These are phyloP conservation scores for Rhabdophis nuchalis DNA, from an alignment of 2,797 vertebrate species.

Conservation along the genomic window DNA sequence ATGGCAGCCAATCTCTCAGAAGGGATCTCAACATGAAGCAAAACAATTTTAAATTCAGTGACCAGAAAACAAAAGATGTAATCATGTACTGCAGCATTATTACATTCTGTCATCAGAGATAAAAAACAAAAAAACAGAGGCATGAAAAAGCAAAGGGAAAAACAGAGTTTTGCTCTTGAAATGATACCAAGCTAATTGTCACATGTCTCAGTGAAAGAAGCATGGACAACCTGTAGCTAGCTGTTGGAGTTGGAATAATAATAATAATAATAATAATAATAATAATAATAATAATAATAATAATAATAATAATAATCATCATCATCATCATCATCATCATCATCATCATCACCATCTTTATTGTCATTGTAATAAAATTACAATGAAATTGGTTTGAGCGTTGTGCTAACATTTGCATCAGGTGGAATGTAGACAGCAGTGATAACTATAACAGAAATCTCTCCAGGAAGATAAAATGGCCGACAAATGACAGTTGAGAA, in stretches of 20 bases:
- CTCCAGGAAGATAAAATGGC: no score
- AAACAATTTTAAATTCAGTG: constrained; percentile 6
- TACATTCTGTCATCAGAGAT: neutral
- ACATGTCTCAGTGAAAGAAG: neutral
- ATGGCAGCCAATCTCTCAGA: neutral
- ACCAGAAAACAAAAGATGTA: constrained; percentile 5
- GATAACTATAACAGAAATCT: no score
- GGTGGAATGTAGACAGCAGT: no score
- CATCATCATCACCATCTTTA: no score
- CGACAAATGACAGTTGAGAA: no score
- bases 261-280: no score
- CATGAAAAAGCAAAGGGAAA: neutral
- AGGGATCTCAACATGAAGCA: neutral
- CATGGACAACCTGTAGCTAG: neutral
- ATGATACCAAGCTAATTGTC: neutral
- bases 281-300: no score
- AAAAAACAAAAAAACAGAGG: neutral
- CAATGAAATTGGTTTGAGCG: no score
- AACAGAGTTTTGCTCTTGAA: neutral
- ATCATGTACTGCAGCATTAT: neutral
- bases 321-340: no score
- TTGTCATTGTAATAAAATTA: no score
- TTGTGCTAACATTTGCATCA: no score
- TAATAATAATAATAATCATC: no score
- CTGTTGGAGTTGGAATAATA: neutral